A percentile compares a stretch with the other conserved stretches of the same genome.
Evolutionary conservation across 2,797 vertebrate species (phyloP).

Genomic region (Petrocephalus schoutedeni): DNA sequence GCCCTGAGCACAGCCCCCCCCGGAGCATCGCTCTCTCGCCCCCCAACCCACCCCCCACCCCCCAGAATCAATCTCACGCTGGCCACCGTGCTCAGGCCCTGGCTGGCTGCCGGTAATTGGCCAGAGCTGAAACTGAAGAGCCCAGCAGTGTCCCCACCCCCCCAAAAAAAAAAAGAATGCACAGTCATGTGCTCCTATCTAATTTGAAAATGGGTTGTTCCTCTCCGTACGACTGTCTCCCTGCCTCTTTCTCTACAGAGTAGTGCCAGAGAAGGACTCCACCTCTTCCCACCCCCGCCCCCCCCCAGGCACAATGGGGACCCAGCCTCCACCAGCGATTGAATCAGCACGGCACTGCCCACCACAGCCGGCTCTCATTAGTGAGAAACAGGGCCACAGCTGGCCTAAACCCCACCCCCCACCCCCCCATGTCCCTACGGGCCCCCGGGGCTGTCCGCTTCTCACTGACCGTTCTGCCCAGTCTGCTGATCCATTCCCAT

Average conservation of each 20-base stretch:
- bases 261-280: constrained; percentile 21
- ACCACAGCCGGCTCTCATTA: constrained; percentile 64
- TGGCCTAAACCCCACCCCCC: constrained; percentile 25
- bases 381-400: background rate
- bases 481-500: background rate
- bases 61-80: background rate
- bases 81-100: background rate
- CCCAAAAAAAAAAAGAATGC: background rate
- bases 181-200: background rate
- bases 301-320: constrained; percentile 48
- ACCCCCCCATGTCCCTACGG: background rate
- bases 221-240: constrained; percentile 35
- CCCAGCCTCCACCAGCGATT: constrained; percentile 56
- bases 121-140: background rate
- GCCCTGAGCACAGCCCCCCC: background rate
- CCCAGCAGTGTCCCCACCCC: background rate
- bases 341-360: constrained; percentile 54
- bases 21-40: background rate
- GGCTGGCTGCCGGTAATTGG: background rate
- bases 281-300: constrained; percentile 36
- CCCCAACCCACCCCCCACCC: background rate
- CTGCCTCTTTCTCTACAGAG: background rate
- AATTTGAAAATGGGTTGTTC: background rate
- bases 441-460: background rate
- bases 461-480: background rate